Percentiles rank a stretch among this genome's conserved stretches.
phyloP scores from a whole-genome alignment of 2,888 invertebrate genomes.

The Eupelmus urozonus region DNA sequence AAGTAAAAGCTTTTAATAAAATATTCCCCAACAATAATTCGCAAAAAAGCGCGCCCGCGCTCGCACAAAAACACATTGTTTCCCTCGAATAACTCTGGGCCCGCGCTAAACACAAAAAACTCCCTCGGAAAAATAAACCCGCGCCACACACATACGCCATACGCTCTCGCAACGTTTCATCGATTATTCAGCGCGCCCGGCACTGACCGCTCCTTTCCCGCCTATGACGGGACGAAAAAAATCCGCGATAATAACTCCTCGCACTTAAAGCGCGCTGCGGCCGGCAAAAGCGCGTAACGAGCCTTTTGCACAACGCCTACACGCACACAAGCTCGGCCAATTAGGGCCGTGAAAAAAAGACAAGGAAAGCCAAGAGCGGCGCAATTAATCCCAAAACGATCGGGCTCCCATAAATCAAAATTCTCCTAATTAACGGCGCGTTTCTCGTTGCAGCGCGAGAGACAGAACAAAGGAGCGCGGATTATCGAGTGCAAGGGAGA shows the following conservation, averaged over 20 bases:
- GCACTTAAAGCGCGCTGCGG: not conserved
- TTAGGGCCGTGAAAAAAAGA: too few species aligned
- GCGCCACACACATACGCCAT: too few species aligned
- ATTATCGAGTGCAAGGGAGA: slow-evolving; percentile 22
- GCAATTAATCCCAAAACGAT: slow-evolving; percentile 42
- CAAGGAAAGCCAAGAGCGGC: not conserved
- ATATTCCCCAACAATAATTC: too few species aligned
- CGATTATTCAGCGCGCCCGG: not conserved
- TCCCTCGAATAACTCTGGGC: too few species aligned
- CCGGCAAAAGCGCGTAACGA: not conserved
- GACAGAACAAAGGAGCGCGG: slow-evolving; percentile 9
- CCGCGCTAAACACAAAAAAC: too few species aligned
- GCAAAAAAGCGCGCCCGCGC: too few species aligned
- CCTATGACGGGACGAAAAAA: not conserved
- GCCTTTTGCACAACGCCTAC: slow-evolving; percentile 10
- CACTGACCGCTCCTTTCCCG: not conserved
- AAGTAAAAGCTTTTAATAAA: too few species aligned
- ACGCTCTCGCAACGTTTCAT: not conserved
- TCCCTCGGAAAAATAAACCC: too few species aligned
- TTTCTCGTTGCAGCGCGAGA: not conserved
- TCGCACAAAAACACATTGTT: too few species aligned
- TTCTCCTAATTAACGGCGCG: slow-evolving; percentile 27
- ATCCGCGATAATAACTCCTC: slow-evolving; percentile 28
- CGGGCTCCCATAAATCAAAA: slow-evolving; percentile 21
- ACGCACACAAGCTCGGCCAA: not conserved